Percentiles rank a stretch among this genome's conserved stretches.
phyloP scores from a whole-genome alignment of 2,888 invertebrate species.

The Pristionchus arcanus region DNA sequence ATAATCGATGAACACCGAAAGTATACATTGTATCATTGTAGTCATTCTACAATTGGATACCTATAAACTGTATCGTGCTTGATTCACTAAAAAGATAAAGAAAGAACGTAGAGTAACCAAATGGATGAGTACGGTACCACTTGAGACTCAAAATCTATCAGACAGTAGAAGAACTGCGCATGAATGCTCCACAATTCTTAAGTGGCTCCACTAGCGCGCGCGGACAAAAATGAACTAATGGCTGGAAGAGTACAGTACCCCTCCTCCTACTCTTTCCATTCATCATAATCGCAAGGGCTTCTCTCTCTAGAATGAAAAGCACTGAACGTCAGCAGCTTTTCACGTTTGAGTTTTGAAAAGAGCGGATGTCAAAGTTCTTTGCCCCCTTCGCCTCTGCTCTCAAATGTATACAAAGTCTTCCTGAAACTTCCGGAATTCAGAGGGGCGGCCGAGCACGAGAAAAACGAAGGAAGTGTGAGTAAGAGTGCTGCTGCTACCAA shows the following conservation, averaged over 20 bases:
- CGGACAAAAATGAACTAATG: too few relatives aligned
- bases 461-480: constrained; percentile 14
- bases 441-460: background rate
- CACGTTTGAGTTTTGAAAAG: background rate
- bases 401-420: constrained; percentile 9
- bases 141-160: background rate
- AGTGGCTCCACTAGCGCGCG: too few relatives aligned
- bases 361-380: constrained; percentile 47
- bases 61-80: too few relatives aligned
- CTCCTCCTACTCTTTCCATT: background rate
- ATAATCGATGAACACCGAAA: too few relatives aligned
- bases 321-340: constrained; percentile 26
- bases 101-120: background rate
- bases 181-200: background rate
- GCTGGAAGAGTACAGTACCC: background rate
- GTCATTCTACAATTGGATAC: too few relatives aligned
- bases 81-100: background rate
- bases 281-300: background rate
- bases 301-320: background rate
- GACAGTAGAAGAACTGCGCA: background rate
- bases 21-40: too few relatives aligned
- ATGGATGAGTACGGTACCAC: background rate
- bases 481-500: background rate
- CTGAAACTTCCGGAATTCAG: constrained; percentile 40
- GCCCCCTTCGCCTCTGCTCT: background rate